Base-by-base conservation (phyloP, 2,888 invertebrate genomes). In the Heteromyza rotundicornis region DNA sequence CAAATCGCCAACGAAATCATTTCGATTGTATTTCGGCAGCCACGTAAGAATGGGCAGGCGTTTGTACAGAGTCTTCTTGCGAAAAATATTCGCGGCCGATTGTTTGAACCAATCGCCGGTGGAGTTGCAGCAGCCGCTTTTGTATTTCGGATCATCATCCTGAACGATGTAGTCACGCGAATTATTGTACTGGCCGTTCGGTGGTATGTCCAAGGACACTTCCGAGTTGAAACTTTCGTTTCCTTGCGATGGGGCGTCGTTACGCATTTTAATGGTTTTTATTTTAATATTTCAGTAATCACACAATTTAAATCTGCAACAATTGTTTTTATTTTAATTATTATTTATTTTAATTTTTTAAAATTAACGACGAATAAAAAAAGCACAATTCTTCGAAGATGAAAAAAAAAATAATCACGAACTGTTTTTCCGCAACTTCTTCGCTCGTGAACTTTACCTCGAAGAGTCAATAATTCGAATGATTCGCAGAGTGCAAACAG, bases 1-100 rank as follows among this genome's bases (percentile, higher is more conserved):
- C 50, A 94, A 82, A 84, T 97, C 96, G 3, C 95, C 94, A 60
- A 94, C 82, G 12, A 93, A 89, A 81, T 90, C 88, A 66, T 88
- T 86, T 22, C 85, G 81, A 71, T 86, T 89, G 84, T 95, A 95
- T 72, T 86, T 87, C 12, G 93, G 94, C 71, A 94, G 79, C 95
- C 95, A 95, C 57, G 83, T 84, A 12, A 91, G 79, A 54, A 94
- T 86, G 8, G 95, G 94, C 47, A 94, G 75, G 51, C 92, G 86
- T 80, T 90, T 91, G 81, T 89, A 87, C 24, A 94, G 84, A 57
- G 88, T 89, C 83, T 90, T 92, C 76, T 87, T 88, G 64, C 90
- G 90, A 74, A 89, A 89, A 19, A 84, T 74, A 63, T 86, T 86
- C 5, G 86, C 82, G 2, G 84, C 84, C 65, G 86, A 80, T 16